Evolutionary conservation across 2,797 vertebrate genomes (phyloP), one percentile per base, ranked within the genome.

Genomic region (Melanotaenia maccullochi): DNA sequence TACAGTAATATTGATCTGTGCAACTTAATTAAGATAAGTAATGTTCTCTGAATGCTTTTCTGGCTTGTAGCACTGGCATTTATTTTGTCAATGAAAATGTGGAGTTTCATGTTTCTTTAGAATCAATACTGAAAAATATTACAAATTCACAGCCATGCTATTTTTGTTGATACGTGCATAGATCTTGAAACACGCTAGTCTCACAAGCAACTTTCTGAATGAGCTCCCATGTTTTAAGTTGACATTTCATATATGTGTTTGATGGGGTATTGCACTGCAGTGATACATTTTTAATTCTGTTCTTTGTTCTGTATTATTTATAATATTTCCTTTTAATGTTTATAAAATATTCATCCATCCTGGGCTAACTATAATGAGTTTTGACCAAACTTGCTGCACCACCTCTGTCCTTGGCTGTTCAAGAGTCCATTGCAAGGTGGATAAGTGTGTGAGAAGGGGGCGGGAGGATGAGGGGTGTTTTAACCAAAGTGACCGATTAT

Each of bases 401-500:
- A 2, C 60, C 59, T n/a, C 54, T 68, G 78, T 73, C 79, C 62
- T 75, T 54, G 70, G 54, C 62, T 73, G 67, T 44, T 73, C 59
- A 66, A 56, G 65, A 78, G 65, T 30, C 63, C 61, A 68, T 73
- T 76, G 36, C 5, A 18, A 9, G 55, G 47, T 36, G 22, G 20
- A 56, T 57, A 42, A 16, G 69, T 58, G 58, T 65, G 33, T n/a
- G 22, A 18, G 30, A 28, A 42, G 42, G 13, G 52, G 32, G 60
- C 5, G 25, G 47, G 25, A 9, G 25, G 28, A 32, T 20, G 40
- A 35, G 35, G 9, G 32, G 35, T 13, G 55, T 47, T 69, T 73
- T 64, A 36, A 28, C 67, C 52, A 66, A 80, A 80, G 76, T 76
- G 51, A 78, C 66, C 20, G 22, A 67, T 87, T 86, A 78, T 51